These are phyloP conservation scores for Caranx ignobilis DNA, from an alignment of 2,113 vertebrate species.

Conservation along the genomic window DNA sequence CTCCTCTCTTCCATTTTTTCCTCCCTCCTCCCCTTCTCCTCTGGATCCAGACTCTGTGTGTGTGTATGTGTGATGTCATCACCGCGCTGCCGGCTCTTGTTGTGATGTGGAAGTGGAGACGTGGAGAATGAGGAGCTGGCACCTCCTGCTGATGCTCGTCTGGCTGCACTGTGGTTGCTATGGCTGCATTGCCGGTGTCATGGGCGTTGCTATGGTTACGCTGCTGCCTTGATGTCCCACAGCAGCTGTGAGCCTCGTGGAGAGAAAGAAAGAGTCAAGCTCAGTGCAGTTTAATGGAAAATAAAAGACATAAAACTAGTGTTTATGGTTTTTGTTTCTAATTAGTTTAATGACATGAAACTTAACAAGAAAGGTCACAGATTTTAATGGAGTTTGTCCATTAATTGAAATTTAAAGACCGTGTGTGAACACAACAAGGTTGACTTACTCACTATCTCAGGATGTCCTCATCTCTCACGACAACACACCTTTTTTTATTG, in stretches of 20 bases:
- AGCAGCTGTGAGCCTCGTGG: conserved; percentile 47
- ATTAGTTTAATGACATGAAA: too few relatives aligned
- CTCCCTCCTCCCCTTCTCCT: background rate
- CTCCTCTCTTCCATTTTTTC: too few relatives aligned
- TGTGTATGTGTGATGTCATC: conserved; percentile 77
- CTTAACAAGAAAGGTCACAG: too few relatives aligned
- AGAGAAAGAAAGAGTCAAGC: background rate
- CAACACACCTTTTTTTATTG: too few relatives aligned
- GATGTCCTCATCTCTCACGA: too few relatives aligned
- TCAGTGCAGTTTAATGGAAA: background rate
- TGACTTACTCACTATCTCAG: too few relatives aligned
- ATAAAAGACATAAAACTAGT: background rate
- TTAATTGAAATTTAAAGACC: too few relatives aligned
- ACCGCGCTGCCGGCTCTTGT: conserved; percentile 53
- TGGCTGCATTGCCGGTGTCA: conserved; percentile 49
- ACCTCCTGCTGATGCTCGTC: conserved; percentile 61
- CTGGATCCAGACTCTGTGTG: background rate
- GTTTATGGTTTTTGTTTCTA: too few relatives aligned
- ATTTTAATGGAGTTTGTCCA: too few relatives aligned
- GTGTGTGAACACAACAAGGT: too few relatives aligned
- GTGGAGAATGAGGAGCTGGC: conserved; percentile 75
- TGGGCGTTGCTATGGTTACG: conserved; percentile 66
- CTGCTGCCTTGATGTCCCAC: conserved; percentile 39
- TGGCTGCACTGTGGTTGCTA: conserved; percentile 57
- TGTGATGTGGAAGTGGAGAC: conserved; percentile 78